phyloP scores from a whole-genome alignment of 1,140 invertebrate genomes.

The Diprion similis region DNA sequence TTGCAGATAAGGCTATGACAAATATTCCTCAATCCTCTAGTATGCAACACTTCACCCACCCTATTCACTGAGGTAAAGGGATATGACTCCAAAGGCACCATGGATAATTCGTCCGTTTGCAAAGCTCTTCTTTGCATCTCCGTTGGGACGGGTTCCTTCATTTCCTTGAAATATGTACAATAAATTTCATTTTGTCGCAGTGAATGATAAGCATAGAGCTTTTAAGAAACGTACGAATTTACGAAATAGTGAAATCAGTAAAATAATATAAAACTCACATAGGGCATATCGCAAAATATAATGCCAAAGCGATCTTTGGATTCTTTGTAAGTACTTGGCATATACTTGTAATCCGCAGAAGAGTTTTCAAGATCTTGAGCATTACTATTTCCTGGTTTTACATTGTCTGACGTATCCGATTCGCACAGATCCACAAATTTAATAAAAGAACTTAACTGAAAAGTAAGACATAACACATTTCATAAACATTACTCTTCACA shows the following conservation, averaged over 20 bases:
- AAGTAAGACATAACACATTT: neutral
- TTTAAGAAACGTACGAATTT: neutral
- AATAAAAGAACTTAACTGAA: conserved; percentile 35
- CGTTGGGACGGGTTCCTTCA: neutral
- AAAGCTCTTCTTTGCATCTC: neutral
- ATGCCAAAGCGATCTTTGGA: conserved; percentile 53
- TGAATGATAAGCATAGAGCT: conserved; percentile 1
- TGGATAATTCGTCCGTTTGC: conserved; percentile 24
- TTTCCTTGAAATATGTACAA: conserved; percentile 12
- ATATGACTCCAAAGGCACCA: conserved; percentile 49
- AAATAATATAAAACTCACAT: conserved; percentile 20
- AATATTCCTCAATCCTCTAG: no score
- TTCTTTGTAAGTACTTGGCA: conserved; percentile 47
- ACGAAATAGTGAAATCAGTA: conserved; percentile 6
- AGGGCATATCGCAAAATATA: conserved; percentile 48
- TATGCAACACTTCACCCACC: conserved; percentile 26
- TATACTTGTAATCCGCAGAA: conserved; percentile 42
- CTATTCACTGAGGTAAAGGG: conserved; percentile 52
- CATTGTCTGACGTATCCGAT: conserved; percentile 13
- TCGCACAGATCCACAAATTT: conserved; percentile 35
- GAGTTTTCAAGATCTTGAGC: conserved; percentile 31
- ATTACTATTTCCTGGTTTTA: conserved; percentile 1
- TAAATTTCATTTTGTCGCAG: conserved; percentile 12
- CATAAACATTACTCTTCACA: conserved; percentile 15
- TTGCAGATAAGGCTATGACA: no score